A percentile compares a stretch with the other conserved stretches of the same genome.
These are phyloP conservation scores for Nibea albiflora DNA, from an alignment of 2,113 vertebrate genomes.

Conservation along the genomic window DNA sequence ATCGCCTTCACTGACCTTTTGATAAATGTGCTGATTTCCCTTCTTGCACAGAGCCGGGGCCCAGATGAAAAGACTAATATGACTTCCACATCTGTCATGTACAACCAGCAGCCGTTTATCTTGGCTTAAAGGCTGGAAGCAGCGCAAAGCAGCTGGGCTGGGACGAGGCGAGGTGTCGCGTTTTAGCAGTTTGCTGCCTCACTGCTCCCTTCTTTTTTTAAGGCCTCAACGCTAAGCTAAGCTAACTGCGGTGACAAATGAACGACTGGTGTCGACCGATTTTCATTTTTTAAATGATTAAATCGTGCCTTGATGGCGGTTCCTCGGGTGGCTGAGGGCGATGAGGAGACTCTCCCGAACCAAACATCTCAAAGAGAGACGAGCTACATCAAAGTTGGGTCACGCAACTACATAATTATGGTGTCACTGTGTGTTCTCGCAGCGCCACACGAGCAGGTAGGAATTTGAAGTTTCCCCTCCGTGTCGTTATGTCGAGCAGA, in stretches of 20 bases:
- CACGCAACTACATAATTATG: constrained; percentile 30
- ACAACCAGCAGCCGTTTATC: background rate
- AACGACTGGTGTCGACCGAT: no score
- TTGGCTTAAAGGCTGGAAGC: background rate
- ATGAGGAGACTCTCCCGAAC: background rate
- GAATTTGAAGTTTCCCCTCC: constrained; percentile 29
- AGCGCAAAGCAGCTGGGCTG: no score
- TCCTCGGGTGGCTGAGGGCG: background rate
- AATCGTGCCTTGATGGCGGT: fast-evolving
- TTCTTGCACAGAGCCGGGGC: background rate
- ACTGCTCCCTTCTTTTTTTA: no score
- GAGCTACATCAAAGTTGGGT: constrained; percentile 14
- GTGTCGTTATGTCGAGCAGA: constrained; percentile 35
- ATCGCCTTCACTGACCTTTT: background rate
- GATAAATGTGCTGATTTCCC: background rate
- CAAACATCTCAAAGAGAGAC: background rate
- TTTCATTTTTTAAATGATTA: background rate
- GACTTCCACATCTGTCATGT: background rate
- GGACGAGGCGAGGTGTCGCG: background rate
- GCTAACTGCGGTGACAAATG: background rate
- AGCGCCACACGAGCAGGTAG: constrained; percentile 37
- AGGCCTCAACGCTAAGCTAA: background rate
- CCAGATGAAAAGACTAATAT: background rate
- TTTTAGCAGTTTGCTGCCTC: background rate
- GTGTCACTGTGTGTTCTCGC: constrained; percentile 31